Evolutionary conservation across 2,113 vertebrate species (phyloP), one percentile per base, ranked within the genome.

Genomic region (Lepus timidus): DNA sequence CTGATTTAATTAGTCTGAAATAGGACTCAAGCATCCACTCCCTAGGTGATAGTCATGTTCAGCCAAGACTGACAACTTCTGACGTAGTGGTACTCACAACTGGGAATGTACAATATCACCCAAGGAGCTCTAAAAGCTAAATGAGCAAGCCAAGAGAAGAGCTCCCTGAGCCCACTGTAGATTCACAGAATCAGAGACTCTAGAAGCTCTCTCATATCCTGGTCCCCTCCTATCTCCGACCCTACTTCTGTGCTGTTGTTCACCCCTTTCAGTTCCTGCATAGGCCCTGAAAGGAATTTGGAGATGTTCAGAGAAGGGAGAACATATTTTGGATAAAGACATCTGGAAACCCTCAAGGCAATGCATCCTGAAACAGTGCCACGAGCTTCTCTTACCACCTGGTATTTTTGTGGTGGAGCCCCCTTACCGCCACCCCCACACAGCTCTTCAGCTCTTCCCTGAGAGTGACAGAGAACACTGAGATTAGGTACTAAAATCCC

Each of bases 191-290:
- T 70, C 85, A 49, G 58, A 65, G 36, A 31, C 49, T 82, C 19
- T 33, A 29, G n/a, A 70, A 81, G 23, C 6, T 31, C 20, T 62
- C 78, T 84, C 4, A 11, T 49, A 16, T 44, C 33, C 20, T 4
- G 2, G 22, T 19, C 23, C 3, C 2, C 4, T 64, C 31, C 58
- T 70, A 0, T 11, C 33, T 44, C 22, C 49, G 1, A 4, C 22
- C 6, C 64, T 4, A 62, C 23, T 16, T 65, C 19, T 27, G 0
- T 27, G 1, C 4, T 62, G 7, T 10, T 65, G 39, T 44, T 52
- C 23, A 9, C 22, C 3, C 13, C 12, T 0, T 1, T 16, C 31
- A 22, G 10, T 31, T 36, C 49, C 75, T 4, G 25, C 36, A 7
- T 27, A 39, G 12, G 13, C 11, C 52, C 31, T 79, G 25, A 58